Percentiles rank a stretch among this genome's conserved stretches.
Evolutionary conservation across 2,888 invertebrate species (phyloP).

Genomic region (Coenonympha arcania): DNA sequence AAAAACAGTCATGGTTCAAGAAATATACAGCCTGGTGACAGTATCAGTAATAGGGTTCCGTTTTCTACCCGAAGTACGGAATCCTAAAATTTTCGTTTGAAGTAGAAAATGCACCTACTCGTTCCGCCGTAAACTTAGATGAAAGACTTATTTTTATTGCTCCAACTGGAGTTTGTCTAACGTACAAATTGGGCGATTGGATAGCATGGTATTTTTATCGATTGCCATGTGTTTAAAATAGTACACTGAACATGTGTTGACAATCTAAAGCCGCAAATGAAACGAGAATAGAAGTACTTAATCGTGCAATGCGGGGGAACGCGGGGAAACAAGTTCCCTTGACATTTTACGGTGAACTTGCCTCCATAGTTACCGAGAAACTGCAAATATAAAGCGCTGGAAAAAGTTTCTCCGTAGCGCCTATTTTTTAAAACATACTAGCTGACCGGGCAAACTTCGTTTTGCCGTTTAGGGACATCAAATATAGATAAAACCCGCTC

Average conservation of each 20-base stretch:
- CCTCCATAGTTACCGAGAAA: not conserved
- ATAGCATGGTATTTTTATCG: slow-evolving; percentile 23
- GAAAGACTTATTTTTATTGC: not conserved
- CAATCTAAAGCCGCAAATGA: slow-evolving; percentile 17
- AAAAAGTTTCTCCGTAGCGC: too few species aligned
- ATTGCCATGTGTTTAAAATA: slow-evolving; percentile 20
- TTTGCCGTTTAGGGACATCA: too few species aligned
- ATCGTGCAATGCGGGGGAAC: slow-evolving; percentile 12
- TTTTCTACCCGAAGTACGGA: too few species aligned
- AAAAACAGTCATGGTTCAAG: too few species aligned
- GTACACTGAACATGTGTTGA: slow-evolving; percentile 21
- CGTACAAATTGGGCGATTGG: slow-evolving; percentile 7
- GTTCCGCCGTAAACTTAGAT: not conserved
- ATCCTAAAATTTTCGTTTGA: not conserved
- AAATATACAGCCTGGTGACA: too few species aligned
- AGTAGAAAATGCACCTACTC: too few species aligned
- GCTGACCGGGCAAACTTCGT: too few species aligned
- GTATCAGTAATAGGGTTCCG: too few species aligned
- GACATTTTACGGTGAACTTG: not conserved
- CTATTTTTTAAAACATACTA: too few species aligned
- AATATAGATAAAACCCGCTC: too few species aligned
- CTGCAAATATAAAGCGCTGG: too few species aligned
- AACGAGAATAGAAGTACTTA: slow-evolving; percentile 16
- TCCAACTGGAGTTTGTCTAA: not conserved
- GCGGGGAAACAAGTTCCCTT: not conserved